Percentiles rank a stretch among this genome's conserved stretches.
Conservation (phyloP, 2,888 invertebrate genomes). For the Orchesellides sinensis region DNA sequence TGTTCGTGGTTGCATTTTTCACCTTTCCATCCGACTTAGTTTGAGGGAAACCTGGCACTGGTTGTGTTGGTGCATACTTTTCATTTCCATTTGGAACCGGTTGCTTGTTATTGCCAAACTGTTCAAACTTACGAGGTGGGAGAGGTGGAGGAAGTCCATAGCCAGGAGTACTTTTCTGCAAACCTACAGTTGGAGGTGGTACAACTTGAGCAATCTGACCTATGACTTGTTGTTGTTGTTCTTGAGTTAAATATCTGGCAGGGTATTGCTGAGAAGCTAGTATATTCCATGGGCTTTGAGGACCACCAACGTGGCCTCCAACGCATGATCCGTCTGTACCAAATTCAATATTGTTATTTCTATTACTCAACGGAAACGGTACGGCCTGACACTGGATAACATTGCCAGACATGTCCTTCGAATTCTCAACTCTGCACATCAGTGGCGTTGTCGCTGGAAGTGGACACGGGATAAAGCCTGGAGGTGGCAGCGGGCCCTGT, state of each 20-base stretch:
- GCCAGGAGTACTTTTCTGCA: not conserved
- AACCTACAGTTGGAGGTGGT: not conserved
- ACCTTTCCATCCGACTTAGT: no score
- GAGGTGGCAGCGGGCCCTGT: not conserved
- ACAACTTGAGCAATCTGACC: not conserved
- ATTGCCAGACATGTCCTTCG: conserved; percentile 2
- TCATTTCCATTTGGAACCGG: conserved; percentile 11
- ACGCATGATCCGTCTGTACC: conserved; percentile 19
- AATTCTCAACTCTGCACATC: conserved; percentile 31
- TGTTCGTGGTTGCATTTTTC: no score
- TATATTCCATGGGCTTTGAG: not conserved
- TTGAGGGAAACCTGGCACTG: not conserved
- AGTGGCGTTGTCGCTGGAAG: conserved; percentile 27
- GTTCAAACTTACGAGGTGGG: not conserved
- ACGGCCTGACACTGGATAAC: conserved; percentile 40
- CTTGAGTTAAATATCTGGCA: no score
- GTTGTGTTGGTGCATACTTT: conserved; percentile 25
- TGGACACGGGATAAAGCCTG: conserved; percentile 39
- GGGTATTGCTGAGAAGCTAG: not conserved
- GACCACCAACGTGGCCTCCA: not conserved
- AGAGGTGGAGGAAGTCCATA: not conserved
- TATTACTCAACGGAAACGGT: conserved; percentile 21
- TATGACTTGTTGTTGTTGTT: conserved; percentile 16
- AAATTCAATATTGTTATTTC: not conserved
- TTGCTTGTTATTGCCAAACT: not conserved